These are phyloP conservation scores for Hydroisotoma schaefferi DNA, from an alignment of 2,888 invertebrate species.

Conservation along the genomic window DNA sequence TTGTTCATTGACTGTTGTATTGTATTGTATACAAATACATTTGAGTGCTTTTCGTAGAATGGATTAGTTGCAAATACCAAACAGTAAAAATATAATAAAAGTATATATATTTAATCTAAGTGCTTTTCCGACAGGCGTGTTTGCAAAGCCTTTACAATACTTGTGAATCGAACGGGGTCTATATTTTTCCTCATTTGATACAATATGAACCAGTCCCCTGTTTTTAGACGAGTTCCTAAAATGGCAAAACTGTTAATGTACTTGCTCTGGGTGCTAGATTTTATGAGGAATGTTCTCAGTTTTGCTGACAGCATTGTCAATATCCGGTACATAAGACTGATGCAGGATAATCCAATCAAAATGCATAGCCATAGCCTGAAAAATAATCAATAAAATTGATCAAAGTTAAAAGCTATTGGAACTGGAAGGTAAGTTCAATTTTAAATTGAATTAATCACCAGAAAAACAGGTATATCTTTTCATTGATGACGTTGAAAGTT, in stretches of 20 bases:
- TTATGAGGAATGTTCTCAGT: constrained; percentile 3
- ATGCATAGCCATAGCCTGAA: constrained; percentile 30
- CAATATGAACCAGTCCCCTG: constrained; percentile 24
- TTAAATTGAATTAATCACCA: constrained; percentile 22
- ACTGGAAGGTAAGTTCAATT: no score
- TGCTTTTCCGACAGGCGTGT: not conserved
- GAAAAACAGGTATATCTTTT: constrained; percentile 60
- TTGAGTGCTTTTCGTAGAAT: no score
- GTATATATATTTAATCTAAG: not conserved
- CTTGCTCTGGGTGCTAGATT: not conserved
- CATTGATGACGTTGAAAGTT: constrained; percentile 73
- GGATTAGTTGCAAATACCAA: no score
- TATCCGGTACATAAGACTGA: constrained; percentile 24
- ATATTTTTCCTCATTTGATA: constrained; percentile 15
- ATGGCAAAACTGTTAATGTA: constrained; percentile 2
- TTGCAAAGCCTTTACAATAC: constrained; percentile 13
- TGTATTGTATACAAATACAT: no score
- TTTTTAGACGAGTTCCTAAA: constrained; percentile 4
- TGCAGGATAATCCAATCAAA: constrained; percentile 8
- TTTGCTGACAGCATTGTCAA: constrained; percentile 2
- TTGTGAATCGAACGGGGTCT: constrained; percentile 20
- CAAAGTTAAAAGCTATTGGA: not conserved
- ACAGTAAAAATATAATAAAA: not conserved
- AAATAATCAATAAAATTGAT: not conserved
- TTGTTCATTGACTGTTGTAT: no score